Conservation (phyloP, 2,797 vertebrate species). For the Halcyon leucocephala region DNA sequence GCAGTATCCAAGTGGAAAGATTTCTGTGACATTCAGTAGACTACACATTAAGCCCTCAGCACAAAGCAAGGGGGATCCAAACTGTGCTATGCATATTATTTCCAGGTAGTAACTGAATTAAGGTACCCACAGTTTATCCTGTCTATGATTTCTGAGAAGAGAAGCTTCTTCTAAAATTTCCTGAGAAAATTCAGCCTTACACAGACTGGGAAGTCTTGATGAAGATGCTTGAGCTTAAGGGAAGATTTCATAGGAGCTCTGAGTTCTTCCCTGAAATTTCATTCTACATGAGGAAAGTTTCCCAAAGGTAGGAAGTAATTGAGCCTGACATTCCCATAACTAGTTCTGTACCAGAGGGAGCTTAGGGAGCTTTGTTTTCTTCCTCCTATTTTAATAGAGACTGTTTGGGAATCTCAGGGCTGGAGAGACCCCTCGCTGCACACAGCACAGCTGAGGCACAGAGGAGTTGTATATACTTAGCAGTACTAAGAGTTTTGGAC, state of each 20-base stretch:
- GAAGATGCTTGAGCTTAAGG: background rate
- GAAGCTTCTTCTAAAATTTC: background rate
- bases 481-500: background rate
- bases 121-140: background rate
- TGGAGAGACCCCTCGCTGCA: background rate
- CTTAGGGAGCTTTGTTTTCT: background rate
- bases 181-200: background rate
- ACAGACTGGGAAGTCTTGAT: background rate
- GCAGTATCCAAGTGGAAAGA: background rate
- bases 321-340: background rate
- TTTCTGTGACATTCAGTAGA: background rate
- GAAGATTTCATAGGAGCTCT: background rate
- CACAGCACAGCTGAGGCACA: background rate
- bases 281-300: background rate
- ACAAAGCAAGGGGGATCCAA: background rate
- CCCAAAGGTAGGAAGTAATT: background rate
- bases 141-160: background rate
- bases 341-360: background rate
- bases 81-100: background rate
- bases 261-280: background rate
- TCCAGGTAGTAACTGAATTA: background rate
- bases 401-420: background rate
- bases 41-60: background rate
- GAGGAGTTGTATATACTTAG: background rate
- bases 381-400: background rate